A percentile compares a stretch with the other conserved stretches of the same genome.
phyloP scores from a whole-genome alignment of 2,797 vertebrate genomes.

The Picus viridis region DNA sequence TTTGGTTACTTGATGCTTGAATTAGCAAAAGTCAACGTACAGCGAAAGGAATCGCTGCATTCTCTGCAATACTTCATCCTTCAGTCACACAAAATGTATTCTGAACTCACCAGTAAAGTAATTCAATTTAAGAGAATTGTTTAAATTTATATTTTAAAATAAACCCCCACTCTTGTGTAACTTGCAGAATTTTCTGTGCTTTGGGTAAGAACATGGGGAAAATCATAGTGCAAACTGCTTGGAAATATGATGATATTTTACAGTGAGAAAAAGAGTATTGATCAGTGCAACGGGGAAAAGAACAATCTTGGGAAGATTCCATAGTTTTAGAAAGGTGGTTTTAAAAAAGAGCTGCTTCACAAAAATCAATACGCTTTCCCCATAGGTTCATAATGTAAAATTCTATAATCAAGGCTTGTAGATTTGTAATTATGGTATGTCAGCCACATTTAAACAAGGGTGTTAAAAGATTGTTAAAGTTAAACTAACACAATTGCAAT shows the following conservation, averaged over 20 bases:
- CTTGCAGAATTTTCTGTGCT: neutral
- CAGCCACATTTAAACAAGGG: conserved; percentile 92
- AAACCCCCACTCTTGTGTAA: neutral
- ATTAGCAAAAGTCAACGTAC: neutral
- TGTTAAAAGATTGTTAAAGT: conserved; percentile 89
- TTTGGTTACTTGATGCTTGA: neutral
- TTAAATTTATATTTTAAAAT: neutral
- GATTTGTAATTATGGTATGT: conserved; percentile 94
- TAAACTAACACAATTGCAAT: conserved; percentile 95
- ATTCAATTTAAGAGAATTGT: neutral
- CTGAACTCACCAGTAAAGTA: neutral
- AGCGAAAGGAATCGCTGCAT: neutral
- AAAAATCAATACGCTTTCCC: conserved; percentile 84
- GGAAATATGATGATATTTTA: neutral
- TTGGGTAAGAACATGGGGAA: neutral
- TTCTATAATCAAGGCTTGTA: conserved; percentile 91
- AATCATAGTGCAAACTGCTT: neutral
- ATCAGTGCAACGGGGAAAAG: conserved; percentile 17
- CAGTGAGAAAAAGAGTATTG: neutral
- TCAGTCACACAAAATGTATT: neutral
- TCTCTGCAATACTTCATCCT: neutral
- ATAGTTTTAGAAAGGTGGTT: conserved; percentile 68
- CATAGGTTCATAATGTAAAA: conserved; percentile 90
- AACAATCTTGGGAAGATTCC: conserved; percentile 61
- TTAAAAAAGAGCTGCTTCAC: conserved; percentile 61